Evolutionary conservation across 2,888 invertebrate species (phyloP).

Genomic region (Sceliomorpha sp.): DNA sequence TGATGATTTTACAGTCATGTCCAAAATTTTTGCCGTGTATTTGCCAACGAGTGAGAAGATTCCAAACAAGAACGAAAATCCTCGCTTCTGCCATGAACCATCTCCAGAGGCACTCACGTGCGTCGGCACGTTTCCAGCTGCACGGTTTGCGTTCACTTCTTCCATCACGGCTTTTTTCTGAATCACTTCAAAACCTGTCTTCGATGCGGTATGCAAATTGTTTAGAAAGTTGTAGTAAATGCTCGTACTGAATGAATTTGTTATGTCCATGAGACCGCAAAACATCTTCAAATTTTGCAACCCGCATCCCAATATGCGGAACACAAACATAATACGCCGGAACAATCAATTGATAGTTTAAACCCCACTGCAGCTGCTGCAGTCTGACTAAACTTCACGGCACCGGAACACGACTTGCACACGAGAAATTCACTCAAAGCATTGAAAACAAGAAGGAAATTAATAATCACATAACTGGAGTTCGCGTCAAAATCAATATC

Average conservation of each 20-base stretch:
- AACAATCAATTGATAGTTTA: constrained; percentile 51
- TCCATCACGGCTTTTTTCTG: constrained; percentile 47
- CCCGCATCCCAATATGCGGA: constrained; percentile 57
- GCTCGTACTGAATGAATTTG: constrained; percentile 26
- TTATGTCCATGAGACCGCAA: constrained; percentile 54
- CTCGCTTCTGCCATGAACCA: constrained; percentile 42
- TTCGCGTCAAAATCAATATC: constrained; percentile 29
- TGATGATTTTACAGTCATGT: constrained; percentile 42
- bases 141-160: constrained; percentile 44
- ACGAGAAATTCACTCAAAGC: constrained; percentile 24
- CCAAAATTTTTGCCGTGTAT: constrained; percentile 46
- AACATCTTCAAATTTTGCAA: constrained; percentile 59
- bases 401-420: constrained; percentile 25
- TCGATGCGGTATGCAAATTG: constrained; percentile 27
- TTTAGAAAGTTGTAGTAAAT: constrained; percentile 30
- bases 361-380: constrained; percentile 54
- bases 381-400: constrained; percentile 20
- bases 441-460: constrained; percentile 17
- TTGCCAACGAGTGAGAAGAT: constrained; percentile 48
- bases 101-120: constrained; percentile 48
- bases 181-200: constrained; percentile 34
- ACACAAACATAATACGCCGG: constrained; percentile 58
- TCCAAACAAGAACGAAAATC: constrained; percentile 45
- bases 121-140: constrained; percentile 39
- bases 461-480: constrained; percentile 29